Evolutionary conservation across 1,140 invertebrate genomes (phyloP).

Genomic region (Probaryconus sp.): DNA sequence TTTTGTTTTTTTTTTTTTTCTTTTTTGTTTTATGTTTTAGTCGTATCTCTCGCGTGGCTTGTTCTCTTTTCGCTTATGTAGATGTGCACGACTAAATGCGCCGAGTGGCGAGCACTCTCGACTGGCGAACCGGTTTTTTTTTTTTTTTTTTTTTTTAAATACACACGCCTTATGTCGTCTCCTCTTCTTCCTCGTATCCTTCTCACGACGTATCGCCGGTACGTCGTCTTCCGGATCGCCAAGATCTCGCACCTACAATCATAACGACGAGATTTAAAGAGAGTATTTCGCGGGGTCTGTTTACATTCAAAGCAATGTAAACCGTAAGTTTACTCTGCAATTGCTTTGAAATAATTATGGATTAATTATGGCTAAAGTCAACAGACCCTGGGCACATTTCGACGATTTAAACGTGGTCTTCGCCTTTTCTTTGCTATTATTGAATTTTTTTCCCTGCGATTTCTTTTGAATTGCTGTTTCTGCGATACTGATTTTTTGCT

Average conservation of each 20-base stretch:
- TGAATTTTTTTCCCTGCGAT: no score
- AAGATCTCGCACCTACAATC: slow-evolving; percentile 50
- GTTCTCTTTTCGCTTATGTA: slow-evolving; percentile 29
- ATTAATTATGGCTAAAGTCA: no score
- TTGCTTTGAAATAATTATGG: no score
- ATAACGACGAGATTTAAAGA: slow-evolving; percentile 39
- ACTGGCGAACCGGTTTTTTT: slow-evolving; percentile 71
- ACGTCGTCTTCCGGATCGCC: slow-evolving; percentile 53
- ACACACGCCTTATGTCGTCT: slow-evolving; percentile 47
- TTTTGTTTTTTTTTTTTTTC: slow-evolving; percentile 7
- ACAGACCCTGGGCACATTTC: no score
- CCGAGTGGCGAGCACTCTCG: slow-evolving; percentile 28
- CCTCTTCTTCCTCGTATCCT: slow-evolving; percentile 41
- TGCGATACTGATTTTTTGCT: no score
- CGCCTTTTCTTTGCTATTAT: no score
- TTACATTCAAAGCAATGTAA: no score
- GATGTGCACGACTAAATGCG: slow-evolving; percentile 46
- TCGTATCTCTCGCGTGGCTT: slow-evolving; percentile 5
- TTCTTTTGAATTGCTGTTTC: no score
- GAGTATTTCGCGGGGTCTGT: no score
- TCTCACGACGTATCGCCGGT: slow-evolving; percentile 42
- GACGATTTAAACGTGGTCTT: no score
- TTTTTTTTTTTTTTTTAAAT: slow-evolving; percentile 74
- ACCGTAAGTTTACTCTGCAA: no score
- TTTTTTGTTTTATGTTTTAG: no score